Conservation (phyloP, 2,113 vertebrate species). For the Coryphaenoides rupestris region DNA sequence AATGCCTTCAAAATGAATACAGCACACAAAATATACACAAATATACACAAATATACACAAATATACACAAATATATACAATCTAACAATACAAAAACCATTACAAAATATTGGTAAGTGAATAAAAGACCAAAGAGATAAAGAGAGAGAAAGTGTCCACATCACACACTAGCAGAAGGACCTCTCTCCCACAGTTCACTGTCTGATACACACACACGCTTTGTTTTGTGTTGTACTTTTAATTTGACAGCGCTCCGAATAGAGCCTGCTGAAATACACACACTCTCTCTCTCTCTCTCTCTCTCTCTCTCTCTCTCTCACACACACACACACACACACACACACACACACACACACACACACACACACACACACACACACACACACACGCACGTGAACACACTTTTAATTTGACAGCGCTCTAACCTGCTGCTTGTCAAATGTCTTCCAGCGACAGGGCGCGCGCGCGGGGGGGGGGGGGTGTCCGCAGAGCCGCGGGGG, state of each 20-base stretch:
- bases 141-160: too few species aligned
- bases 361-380: too few species aligned
- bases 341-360: too few species aligned
- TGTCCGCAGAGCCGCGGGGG: slow-evolving; percentile 71
- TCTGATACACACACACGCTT: slow-evolving; percentile 66
- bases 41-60: too few species aligned
- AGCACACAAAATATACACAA: too few species aligned
- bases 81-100: too few species aligned
- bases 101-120: too few species aligned
- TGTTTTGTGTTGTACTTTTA: slow-evolving; percentile 78
- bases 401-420: slow-evolving; percentile 79
- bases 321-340: too few species aligned
- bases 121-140: too few species aligned
- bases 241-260: slow-evolving; percentile 78
- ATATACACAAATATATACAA: not conserved
- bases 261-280: slow-evolving; percentile 32
- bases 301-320: not conserved
- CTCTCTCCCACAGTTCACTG: slow-evolving; percentile 53
- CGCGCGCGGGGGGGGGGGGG: too few species aligned
- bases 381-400: slow-evolving; percentile 41
- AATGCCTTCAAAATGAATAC: too few species aligned
- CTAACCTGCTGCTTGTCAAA: slow-evolving; percentile 78
- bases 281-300: not conserved
- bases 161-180: too few species aligned
- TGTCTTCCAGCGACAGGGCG: slow-evolving; percentile 69